Evolutionary conservation across 2,888 invertebrate species (phyloP).

Genomic region (Petrolisthes manimaculis): DNA sequence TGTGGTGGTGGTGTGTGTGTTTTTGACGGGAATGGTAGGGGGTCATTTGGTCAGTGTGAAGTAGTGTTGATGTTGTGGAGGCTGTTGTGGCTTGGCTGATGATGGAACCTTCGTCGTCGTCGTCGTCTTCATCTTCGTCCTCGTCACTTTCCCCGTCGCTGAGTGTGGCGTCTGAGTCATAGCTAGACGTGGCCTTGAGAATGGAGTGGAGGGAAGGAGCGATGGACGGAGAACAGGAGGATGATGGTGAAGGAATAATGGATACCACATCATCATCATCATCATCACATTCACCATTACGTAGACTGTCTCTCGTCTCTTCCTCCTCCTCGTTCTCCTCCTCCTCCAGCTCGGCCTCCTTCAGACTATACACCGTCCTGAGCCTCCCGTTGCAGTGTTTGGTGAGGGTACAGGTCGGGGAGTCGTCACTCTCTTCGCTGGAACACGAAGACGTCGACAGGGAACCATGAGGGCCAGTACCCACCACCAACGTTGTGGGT

Average conservation of each 20-base stretch:
- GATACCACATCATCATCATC: slow-evolving; percentile 17
- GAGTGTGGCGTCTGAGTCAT: slow-evolving; percentile 63
- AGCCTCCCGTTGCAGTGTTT: slow-evolving; percentile 72
- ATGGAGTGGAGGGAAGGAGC: slow-evolving; percentile 51
- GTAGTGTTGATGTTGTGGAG: no score
- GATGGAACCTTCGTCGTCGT: not conserved
- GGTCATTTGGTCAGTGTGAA: no score
- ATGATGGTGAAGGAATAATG: slow-evolving; percentile 5
- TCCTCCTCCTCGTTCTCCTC: slow-evolving; percentile 40
- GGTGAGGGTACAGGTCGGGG: slow-evolving; percentile 57
- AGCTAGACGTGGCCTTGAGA: slow-evolving; percentile 45
- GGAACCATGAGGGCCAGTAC: slow-evolving; percentile 45
- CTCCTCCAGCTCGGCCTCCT: slow-evolving; percentile 68
- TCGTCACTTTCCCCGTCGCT: slow-evolving; percentile 62
- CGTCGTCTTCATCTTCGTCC: slow-evolving; percentile 41
- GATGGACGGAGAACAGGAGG: slow-evolving; percentile 11
- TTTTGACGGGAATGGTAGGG: not conserved
- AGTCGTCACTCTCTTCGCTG: slow-evolving; percentile 65
- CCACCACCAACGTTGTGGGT: slow-evolving; percentile 70
- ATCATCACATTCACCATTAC: no score
- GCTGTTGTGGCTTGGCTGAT: not conserved
- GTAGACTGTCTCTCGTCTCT: no score
- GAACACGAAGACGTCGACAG: slow-evolving; percentile 62
- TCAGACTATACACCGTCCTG: slow-evolving; percentile 79
- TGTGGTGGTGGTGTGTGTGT: not conserved